Evolutionary conservation across 2,797 vertebrate genomes (phyloP), one percentile per base, ranked within the genome.

Genomic region (Tolypeutes matacus): DNA sequence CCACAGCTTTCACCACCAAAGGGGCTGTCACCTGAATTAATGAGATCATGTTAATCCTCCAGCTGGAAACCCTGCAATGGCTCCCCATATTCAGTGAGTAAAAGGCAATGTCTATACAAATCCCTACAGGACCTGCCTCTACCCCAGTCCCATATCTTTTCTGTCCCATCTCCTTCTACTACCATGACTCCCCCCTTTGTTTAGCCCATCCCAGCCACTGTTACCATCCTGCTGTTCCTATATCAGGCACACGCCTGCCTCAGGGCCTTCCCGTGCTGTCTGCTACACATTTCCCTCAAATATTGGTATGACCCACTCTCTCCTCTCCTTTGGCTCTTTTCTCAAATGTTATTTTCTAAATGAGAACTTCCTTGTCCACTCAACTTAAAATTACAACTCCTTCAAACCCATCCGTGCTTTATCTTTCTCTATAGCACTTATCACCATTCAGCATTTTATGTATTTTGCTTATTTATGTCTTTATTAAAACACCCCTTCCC

Each of bases 291-390:
- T 67, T 36, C 18, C 75, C 29, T 56, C 34, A 36, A 62, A 60
- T 21, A 69, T 23, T 3, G 15, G 12, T 21, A 49, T 2, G 25
- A 49, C 10, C 31, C 31, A 58, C 21, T 69, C 25, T 25, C 17
- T 87, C 36, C 42, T 5, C 49, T 31, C 75, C 70, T 87, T 70
- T 11, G 23, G 42, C 56, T 25, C 67, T 88, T 93, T 89, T n/a
- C 31, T 88, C 67, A 81, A 82, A n/a, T 56, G 29, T 11, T 25
- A 69, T 69, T 91, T 96, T 69, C 81, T 73, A 64, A 81, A 15
- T 42, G 34, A 90, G 25, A 25, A 42, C 27, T 87, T 83, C 36
- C 75, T 56, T 80, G 23, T 39, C 60, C 6, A 78, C 27, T 76
- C 31, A 39, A 9, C 72, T 86, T 76, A 77, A 91, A 95, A 88